Percentiles rank a stretch among this genome's conserved stretches.
Evolutionary conservation across 2,797 vertebrate genomes (phyloP).

Genomic region (Rhabdophis nuchalis): DNA sequence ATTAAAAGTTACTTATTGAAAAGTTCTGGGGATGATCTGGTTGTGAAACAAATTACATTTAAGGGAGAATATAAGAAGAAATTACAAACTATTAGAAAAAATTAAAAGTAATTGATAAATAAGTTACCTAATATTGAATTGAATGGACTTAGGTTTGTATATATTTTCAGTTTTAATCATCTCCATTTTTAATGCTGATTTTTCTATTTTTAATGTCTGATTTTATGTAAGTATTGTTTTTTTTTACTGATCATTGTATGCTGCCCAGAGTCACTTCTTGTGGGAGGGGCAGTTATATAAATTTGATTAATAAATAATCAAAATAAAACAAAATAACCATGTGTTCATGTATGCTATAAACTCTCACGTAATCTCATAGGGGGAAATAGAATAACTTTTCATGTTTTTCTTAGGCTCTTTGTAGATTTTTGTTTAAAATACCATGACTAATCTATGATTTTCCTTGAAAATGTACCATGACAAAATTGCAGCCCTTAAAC

Average conservation of each 20-base stretch:
- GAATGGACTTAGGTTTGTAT: not conserved
- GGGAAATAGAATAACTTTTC: slow-evolving; percentile 3
- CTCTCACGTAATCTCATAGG: not conserved
- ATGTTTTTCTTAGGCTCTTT: slow-evolving; percentile 38
- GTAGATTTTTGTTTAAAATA: slow-evolving; percentile 30
- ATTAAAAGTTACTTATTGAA: not conserved
- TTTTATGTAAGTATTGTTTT: not conserved
- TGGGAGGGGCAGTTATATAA: not conserved
- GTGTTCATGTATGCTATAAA: not conserved
- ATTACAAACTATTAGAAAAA: not conserved
- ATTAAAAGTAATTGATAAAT: not conserved
- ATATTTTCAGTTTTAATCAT: not conserved
- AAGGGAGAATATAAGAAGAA: not conserved
- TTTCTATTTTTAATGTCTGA: not conserved
- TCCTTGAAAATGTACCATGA: slow-evolving; percentile 59
- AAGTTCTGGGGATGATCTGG: not conserved
- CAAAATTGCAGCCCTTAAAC: slow-evolving; percentile 63
- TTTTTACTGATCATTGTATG: not conserved
- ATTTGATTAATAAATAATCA: not conserved
- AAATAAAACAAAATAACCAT: not conserved
- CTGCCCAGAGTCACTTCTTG: not conserved
- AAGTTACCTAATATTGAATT: not conserved
- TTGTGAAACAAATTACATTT: not conserved
- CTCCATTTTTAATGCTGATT: not conserved
- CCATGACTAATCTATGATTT: slow-evolving; percentile 65